Evolutionary conservation across 1,140 invertebrate species (phyloP), one percentile per base, ranked within the genome.

Genomic region (Sweltsa coloradensis): DNA sequence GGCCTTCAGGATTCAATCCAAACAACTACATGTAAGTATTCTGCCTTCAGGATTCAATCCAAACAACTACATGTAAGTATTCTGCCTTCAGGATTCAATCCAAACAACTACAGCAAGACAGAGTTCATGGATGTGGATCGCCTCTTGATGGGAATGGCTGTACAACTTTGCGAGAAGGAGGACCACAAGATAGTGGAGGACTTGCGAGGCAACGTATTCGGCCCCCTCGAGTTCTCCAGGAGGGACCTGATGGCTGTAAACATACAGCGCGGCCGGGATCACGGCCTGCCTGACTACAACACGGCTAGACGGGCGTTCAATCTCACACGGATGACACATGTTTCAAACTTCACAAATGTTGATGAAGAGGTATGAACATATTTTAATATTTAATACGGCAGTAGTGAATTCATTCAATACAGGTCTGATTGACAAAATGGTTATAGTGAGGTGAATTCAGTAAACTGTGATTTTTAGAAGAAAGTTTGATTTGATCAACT

Each of bases 201-300:
- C 60, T 56, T 83, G 14, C 57, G 78, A 55, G 76, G 74, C 69
- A 68, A 61, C 52, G 74, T 78, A 25, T 82, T 79, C 59, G 81
- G 81, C 0, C 76, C 80, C 3, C 60, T 82, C 49, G 78, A 83
- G 60, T 83, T 79, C 59, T 78, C 80, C 2, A 62, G 79, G 40
- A 67, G 76, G 39, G 79, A 84, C 60, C 60, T 77, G 24, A 77
- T 79, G 58, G 75, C 78, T 1, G 57, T 77, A 27, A 81, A 78
- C 49, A 79, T 84, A 41, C 79, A 83, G 68, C 60, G 78, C 49
- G 79, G 70, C 19, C 58, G 81, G 34, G 80, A 83, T 54, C 79
- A 81, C 57, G 78, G 77, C 24, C 53, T 81, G 7, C 77, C 78
- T 1, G 72, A 79, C 62, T 83, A 80, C 59, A 82, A 82, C 57